Conservation (phyloP, 2,113 vertebrate genomes). For the Centropristis striata region DNA sequence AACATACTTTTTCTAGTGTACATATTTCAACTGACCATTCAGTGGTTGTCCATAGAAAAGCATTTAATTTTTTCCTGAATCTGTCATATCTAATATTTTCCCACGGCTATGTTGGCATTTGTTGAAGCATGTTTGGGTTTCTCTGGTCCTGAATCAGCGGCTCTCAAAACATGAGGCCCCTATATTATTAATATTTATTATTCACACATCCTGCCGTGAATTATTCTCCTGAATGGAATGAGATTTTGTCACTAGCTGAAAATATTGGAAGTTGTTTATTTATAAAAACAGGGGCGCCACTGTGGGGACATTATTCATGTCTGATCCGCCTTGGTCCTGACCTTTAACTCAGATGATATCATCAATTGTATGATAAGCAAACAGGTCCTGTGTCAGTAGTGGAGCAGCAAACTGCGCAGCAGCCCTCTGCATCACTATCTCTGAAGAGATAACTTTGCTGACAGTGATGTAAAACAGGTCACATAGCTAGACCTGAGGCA, state of each 20-base stretch:
- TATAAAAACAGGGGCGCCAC: slow-evolving; percentile 71
- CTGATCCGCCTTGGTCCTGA: slow-evolving; percentile 33
- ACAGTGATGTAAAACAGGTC: slow-evolving; percentile 42
- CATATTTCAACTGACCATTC: neutral
- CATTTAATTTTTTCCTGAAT: slow-evolving; percentile 40
- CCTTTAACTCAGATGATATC: slow-evolving; percentile 57
- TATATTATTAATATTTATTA: slow-evolving; percentile 84
- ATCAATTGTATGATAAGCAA: slow-evolving; percentile 14
- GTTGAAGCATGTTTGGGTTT: slow-evolving; percentile 68
- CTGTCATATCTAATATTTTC: slow-evolving; percentile 55
- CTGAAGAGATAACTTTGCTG: slow-evolving; percentile 24
- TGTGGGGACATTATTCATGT: slow-evolving; percentile 42
- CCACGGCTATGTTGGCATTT: slow-evolving; percentile 59
- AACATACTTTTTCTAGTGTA: neutral
- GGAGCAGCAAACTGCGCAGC: neutral
- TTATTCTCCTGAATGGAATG: slow-evolving; percentile 77
- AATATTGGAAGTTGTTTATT: slow-evolving; percentile 74
- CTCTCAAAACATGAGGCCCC: slow-evolving; percentile 75
- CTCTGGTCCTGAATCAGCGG: slow-evolving; percentile 51
- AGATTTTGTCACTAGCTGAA: slow-evolving; percentile 68
- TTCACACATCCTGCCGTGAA: slow-evolving; percentile 77
- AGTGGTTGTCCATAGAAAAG: slow-evolving; percentile 5
- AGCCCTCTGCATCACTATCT: neutral
- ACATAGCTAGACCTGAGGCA: slow-evolving; percentile 37
- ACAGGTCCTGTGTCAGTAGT: neutral